These are phyloP conservation scores for Criorhina ranunculi DNA, from an alignment of 2,888 invertebrate species.

Conservation along the genomic window DNA sequence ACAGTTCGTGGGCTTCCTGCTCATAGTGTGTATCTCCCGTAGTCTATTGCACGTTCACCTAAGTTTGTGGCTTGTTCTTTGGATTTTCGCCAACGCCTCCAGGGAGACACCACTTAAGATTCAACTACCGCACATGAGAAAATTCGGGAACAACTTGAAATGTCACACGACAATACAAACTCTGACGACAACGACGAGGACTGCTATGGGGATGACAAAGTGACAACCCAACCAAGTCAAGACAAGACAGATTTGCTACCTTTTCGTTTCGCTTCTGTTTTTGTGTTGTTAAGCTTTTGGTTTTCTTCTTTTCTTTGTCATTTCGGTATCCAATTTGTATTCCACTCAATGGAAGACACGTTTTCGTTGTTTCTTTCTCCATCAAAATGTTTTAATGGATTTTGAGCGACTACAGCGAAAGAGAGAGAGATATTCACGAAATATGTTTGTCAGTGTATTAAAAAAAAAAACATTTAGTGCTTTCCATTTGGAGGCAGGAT, in stretches of 20 bases:
- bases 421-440: slow-evolving; percentile 59
- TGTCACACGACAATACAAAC: slow-evolving; percentile 68
- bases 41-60: slow-evolving; percentile 37
- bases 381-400: slow-evolving; percentile 49
- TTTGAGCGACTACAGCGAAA: slow-evolving; percentile 2
- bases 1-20: slow-evolving; percentile 62
- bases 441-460: slow-evolving; percentile 63
- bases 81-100: slow-evolving; percentile 68
- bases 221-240: slow-evolving; percentile 67
- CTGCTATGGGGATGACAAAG: slow-evolving; percentile 68
- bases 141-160: slow-evolving; percentile 73
- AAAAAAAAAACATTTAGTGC: slow-evolving; percentile 33
- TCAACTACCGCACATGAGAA: slow-evolving; percentile 69
- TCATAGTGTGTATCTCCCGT: slow-evolving; percentile 26
- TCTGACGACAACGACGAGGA: slow-evolving; percentile 30
- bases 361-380: slow-evolving; percentile 66
- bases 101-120: slow-evolving; percentile 65
- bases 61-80: slow-evolving; percentile 26
- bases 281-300: slow-evolving; percentile 3
- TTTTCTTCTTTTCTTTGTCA: slow-evolving; percentile 9
- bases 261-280: slow-evolving; percentile 47
- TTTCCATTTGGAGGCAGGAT: slow-evolving; percentile 34
- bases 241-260: slow-evolving; percentile 60
- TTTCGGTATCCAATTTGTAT: slow-evolving; percentile 75
- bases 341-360: slow-evolving; percentile 72